phyloP scores from a whole-genome alignment of 2,888 invertebrate species.

The Brachyopa scutellaris region DNA sequence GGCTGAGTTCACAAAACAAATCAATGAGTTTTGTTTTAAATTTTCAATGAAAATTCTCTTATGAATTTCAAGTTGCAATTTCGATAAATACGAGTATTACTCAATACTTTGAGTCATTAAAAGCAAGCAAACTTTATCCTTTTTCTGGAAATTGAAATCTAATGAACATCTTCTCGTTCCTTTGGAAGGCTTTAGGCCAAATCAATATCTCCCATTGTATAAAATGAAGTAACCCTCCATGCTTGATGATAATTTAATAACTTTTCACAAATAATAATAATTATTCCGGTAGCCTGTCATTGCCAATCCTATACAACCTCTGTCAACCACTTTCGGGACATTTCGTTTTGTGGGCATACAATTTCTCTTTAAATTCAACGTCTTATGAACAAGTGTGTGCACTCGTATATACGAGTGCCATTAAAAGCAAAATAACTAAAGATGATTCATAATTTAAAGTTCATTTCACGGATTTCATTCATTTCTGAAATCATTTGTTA shows the following conservation, averaged over 20 bases:
- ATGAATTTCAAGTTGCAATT: not conserved
- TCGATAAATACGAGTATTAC: no score
- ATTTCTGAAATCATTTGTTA: constrained; percentile 42
- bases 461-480: constrained; percentile 55
- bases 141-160: no score
- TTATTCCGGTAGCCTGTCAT: constrained; percentile 16
- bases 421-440: constrained; percentile 38
- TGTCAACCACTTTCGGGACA: not conserved
- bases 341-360: no score
- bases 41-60: constrained; percentile 9
- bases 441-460: constrained; percentile 62
- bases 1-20: constrained; percentile 35
- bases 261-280: constrained; percentile 34
- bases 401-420: no score
- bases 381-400: no score
- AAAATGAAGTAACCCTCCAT: constrained; percentile 1
- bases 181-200: not conserved
- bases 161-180: not conserved
- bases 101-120: no score
- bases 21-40: constrained; percentile 33
- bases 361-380: no score
- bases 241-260: constrained; percentile 52
- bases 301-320: not conserved
- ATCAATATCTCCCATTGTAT: constrained; percentile 33
- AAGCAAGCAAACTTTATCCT: constrained; percentile 39